Base-by-base conservation (phyloP, 30 jellyfish, hydroid and myxozoan species). In the Cassiopea xamachana region DNA sequence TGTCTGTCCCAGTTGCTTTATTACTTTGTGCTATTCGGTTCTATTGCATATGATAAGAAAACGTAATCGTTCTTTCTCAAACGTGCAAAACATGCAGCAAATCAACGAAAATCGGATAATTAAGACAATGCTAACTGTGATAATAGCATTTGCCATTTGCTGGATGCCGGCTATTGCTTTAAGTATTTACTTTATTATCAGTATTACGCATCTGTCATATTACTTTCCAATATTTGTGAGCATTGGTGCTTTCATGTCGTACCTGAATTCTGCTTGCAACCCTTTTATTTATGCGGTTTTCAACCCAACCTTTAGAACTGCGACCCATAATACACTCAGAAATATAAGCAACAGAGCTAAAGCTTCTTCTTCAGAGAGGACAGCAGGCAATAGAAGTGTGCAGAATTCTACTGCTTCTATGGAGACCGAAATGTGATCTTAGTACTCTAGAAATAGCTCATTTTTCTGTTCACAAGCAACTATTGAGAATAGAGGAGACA, bases 201-300 rank as follows among this genome's bases (percentile, higher is more conserved):
- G 27, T 19, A 64, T 64, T 14, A n/a, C 7, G 55, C 18, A 19
- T 12, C 80, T 18, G 7, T 55, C 80, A 18, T 14, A 19, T 39
- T 14, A 71, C 80, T 14, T 43, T 1, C 0, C 10, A 6, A 18
- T 71, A 1, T 15, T 71, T 15, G 2, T 60, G 1, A 44, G 3
- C 2, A 15, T 75, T 2, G 9, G 43, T 64, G 9, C 46, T 18
- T 80, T 69, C 48, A 15, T 80, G 39, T 80, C 60, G 39, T 62
- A 80, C 77, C 39, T 60, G 49, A 80, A 80, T 61, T 80, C 89
- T 1, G 89, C 89, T 9, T 80, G 89, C 80, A 80, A 80, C 51
- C 89, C 89, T 5, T 59, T 80, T 47, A 80, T 80, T 45, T 80
- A 80, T 61, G 89, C 89, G 7, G 49, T 46, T 8, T 80, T 59